Evolutionary conservation across 2,888 invertebrate species (phyloP).

Genomic region (Phyllotreta cruciferae): DNA sequence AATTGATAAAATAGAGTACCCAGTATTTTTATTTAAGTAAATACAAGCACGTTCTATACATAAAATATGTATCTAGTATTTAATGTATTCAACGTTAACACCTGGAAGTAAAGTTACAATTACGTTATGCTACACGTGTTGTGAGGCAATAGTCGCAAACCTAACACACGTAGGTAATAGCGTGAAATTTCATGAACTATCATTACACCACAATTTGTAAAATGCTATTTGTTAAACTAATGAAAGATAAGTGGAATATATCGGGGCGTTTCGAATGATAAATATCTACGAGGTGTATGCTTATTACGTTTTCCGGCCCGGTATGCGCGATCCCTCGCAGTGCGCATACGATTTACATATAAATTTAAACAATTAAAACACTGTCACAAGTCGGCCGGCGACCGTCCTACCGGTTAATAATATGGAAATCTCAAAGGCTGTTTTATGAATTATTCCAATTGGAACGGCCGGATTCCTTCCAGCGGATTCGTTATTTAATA

Average conservation of each 20-base stretch:
- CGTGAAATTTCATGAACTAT: slow-evolving; percentile 25
- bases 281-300: slow-evolving; percentile 19
- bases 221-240: slow-evolving; percentile 32
- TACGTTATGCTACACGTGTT: slow-evolving; percentile 5
- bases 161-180: not conserved
- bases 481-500: slow-evolving; percentile 18
- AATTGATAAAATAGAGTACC: no score
- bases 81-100: slow-evolving; percentile 7
- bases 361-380: slow-evolving; percentile 39
- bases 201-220: slow-evolving; percentile 32
- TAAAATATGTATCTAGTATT: no score
- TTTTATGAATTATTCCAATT: slow-evolving; percentile 16
- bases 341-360: slow-evolving; percentile 35
- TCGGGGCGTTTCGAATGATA: slow-evolving; percentile 15
- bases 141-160: slow-evolving; percentile 10
- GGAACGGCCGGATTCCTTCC: slow-evolving; percentile 9
- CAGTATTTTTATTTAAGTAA: no score
- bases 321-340: slow-evolving; percentile 27
- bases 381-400: slow-evolving; percentile 19
- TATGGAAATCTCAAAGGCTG: slow-evolving; percentile 5
- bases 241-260: slow-evolving; percentile 16
- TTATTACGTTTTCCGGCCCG: slow-evolving; percentile 7
- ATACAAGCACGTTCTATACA: no score
- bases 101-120: slow-evolving; percentile 4
- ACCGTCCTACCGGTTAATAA: slow-evolving; percentile 15